Conservation (phyloP, 2,113 vertebrate genomes). For the Canis aureus region DNA sequence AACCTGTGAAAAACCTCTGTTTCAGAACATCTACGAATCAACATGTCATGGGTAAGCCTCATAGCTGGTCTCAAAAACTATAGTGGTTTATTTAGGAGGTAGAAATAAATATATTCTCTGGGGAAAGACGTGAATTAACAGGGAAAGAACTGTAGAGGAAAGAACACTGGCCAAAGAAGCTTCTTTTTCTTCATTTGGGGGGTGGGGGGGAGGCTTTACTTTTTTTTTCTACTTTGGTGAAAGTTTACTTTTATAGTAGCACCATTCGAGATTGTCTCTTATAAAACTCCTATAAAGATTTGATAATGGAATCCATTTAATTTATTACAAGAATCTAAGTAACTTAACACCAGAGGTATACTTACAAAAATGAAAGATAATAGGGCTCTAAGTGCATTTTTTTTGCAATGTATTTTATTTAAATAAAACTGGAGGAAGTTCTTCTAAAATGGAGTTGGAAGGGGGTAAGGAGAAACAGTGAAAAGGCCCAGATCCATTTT, state of each 20-base stretch:
- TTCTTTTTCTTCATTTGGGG: neutral
- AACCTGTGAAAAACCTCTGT: neutral
- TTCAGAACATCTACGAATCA: conserved; percentile 3
- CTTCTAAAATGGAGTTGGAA: neutral
- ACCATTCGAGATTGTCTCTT: neutral
- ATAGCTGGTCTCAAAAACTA: conserved; percentile 17
- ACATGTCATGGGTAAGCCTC: neutral
- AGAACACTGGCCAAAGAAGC: neutral
- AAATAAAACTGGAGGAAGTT: conserved; percentile 28
- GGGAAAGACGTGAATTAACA: conserved; percentile 41
- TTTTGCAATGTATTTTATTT: conserved; percentile 7
- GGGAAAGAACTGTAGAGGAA: neutral
- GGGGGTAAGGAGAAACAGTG: neutral
- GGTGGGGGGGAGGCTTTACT: neutral
- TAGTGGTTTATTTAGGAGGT: conserved; percentile 18
- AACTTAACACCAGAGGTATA: conserved; percentile 2
- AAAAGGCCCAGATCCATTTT: conserved; percentile 34
- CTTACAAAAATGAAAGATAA: conserved; percentile 27
- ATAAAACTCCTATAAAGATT: conserved; percentile 19
- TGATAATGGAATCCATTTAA: conserved; percentile 16
- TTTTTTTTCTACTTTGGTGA: neutral
- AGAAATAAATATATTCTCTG: conserved; percentile 36
- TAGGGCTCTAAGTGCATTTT: neutral
- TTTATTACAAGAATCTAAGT: conserved; percentile 41
- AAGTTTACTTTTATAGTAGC: neutral